Conservation (phyloP, 2,888 invertebrate genomes). For the Melanostoma mellinum region DNA sequence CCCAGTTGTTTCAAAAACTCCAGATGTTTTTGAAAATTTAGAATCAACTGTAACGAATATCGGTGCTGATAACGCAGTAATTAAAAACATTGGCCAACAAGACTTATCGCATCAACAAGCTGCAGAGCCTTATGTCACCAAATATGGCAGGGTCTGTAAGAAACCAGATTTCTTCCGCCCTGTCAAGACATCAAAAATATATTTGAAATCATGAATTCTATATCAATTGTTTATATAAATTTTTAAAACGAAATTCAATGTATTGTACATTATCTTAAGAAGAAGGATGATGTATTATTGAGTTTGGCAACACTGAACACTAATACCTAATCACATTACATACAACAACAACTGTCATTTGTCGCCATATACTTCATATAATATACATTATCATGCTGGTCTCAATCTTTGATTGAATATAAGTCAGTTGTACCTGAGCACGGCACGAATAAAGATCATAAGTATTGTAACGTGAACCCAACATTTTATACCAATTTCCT, state of each 20-base stretch:
- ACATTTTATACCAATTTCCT: no score
- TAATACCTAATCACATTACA: neutral
- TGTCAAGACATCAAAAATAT: neutral
- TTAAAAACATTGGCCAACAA: neutral
- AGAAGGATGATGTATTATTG: neutral
- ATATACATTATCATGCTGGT: no score
- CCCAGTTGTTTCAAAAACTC: neutral
- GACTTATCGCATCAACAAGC: neutral
- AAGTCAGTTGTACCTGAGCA: no score
- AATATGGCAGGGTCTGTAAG: constrained; percentile 10
- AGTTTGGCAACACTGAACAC: neutral
- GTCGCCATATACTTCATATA: no score
- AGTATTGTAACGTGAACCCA: no score
- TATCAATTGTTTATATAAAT: neutral
- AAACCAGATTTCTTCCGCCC: neutral
- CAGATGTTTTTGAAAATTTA: neutral
- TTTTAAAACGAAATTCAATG: no score
- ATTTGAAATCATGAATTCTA: neutral
- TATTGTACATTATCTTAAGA: neutral
- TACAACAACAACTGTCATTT: no score
- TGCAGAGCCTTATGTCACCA: constrained; percentile 5
- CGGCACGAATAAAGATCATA: no score
- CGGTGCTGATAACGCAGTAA: neutral
- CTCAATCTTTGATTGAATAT: no score
- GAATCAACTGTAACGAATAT: neutral